Evolutionary conservation across 2,113 vertebrate species (phyloP), one percentile per base, ranked within the genome.

Genomic region (Sarotherodon lohbergeri): DNA sequence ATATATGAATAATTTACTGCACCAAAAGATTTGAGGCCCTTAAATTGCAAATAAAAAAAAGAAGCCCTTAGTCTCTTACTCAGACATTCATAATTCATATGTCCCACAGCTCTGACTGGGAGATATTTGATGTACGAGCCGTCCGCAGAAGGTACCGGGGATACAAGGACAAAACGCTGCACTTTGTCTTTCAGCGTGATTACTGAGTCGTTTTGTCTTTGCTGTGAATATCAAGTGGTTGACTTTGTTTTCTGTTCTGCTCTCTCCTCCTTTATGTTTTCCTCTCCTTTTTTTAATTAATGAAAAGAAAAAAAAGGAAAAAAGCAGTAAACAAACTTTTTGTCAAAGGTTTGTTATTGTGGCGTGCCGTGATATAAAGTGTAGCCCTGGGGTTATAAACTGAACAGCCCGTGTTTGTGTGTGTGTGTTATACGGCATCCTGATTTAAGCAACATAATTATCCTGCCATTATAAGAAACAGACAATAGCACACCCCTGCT

Each of bases 1-100:
- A 95, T 94, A 91, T 43, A 95, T 96, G 90, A 95, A 95, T 96
- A 95, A 95, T 96, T 94, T 92, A 95, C 54, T 43, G 87, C 39
- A 63, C 83, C 86, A 83, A 92, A 94, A 92, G 85, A 91, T 91
- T 93, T 90, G 12, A 73, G 76, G 61, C 36, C 83, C 89, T 89
- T 86, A 93, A 94, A 94, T 93, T 93, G 90, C 86, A 90, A 90
- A 91, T 46, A 91, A 84, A 54, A 82, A 79, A 50, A 57, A 82
- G 59, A 81, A 66, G 39, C 24, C 39, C 27, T 66, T 88, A 79
- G 80, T 90, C 81, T 90, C 61, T 73, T 34, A 50, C 83, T 88
- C 81, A 84, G 57, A 73, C 82, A 93, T 95, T 92, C 84, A 93
- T 94, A 92, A 95, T 96, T 95, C 85, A 95, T 94, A 83, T 11